Percentiles rank a stretch among this genome's conserved stretches.
phyloP scores from a whole-genome alignment of 2,888 invertebrate species.

The Scaptodrosophila latifasciaeformis region DNA sequence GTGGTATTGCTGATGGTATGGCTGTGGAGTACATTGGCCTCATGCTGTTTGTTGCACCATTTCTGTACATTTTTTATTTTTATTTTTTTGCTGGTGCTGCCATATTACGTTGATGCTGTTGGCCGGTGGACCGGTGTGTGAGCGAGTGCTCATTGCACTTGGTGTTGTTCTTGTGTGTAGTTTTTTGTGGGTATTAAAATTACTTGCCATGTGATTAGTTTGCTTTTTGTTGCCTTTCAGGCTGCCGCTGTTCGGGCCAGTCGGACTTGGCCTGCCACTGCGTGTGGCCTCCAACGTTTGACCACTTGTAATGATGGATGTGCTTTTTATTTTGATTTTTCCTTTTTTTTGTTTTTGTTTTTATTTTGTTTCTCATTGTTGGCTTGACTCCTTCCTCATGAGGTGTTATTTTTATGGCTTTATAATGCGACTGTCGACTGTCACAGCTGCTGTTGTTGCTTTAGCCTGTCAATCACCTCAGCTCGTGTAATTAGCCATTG shows the following conservation, averaged over 20 bases:
- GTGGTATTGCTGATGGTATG: constrained; percentile 15
- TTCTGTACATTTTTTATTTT: constrained; percentile 51
- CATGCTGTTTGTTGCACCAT: constrained; percentile 68
- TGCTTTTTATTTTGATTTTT: constrained; percentile 26
- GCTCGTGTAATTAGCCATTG: constrained; percentile 29
- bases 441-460: constrained; percentile 3
- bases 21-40: constrained; percentile 60
- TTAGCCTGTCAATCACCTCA: constrained; percentile 43
- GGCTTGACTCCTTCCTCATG: constrained; percentile 12
- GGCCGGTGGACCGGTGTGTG: constrained; percentile 18
- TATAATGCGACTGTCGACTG: constrained; percentile 46
- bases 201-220: constrained; percentile 69
- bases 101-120: constrained; percentile 45
- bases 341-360: constrained; percentile 13
- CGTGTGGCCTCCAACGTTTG: constrained; percentile 52
- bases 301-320: constrained; percentile 28
- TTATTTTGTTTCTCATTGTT: background rate
- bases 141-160: constrained; percentile 56
- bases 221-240: constrained; percentile 35
- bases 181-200: constrained; percentile 55
- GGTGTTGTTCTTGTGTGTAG: constrained; percentile 16
- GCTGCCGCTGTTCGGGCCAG: no score
- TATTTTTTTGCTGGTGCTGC: constrained; percentile 17
- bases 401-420: constrained; percentile 67
- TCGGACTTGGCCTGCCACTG: constrained; percentile 27